Evolutionary conservation across 2,113 vertebrate genomes (phyloP).

Genomic region (Myotis brandtii): DNA sequence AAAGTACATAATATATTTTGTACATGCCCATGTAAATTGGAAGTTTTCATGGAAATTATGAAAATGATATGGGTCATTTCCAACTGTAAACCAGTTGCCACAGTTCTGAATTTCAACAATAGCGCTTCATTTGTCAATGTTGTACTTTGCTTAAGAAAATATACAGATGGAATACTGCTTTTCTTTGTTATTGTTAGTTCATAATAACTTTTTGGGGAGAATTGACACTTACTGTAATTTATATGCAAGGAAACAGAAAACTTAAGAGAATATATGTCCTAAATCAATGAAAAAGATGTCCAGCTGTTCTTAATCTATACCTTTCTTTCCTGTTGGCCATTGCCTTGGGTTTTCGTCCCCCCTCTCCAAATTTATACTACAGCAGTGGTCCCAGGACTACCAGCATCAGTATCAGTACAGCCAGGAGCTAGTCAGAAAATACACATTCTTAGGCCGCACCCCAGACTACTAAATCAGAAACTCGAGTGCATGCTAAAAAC

Average conservation of each 20-base stretch:
- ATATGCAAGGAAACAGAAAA: slow-evolving; percentile 1
- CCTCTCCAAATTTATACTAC: background rate
- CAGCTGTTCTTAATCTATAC: background rate
- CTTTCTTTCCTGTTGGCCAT: background rate
- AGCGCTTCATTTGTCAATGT: background rate
- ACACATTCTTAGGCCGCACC: background rate
- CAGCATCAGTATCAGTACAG: background rate
- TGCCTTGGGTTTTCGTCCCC: background rate
- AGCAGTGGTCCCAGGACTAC: background rate
- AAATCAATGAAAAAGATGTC: background rate
- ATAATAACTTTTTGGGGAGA: background rate
- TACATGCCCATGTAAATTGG: background rate
- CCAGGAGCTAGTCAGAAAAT: background rate
- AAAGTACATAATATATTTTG: background rate
- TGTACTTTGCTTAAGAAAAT: slow-evolving; percentile 23
- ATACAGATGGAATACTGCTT: background rate
- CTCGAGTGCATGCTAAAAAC: background rate
- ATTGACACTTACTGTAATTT: background rate
- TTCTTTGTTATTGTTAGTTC: background rate
- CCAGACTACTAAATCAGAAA: background rate
- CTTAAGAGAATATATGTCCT: background rate
- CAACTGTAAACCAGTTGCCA: slow-evolving; percentile 5
- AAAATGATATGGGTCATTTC: background rate
- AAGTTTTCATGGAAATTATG: slow-evolving; percentile 31
- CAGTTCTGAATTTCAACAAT: background rate